phyloP scores from a whole-genome alignment of 2,113 vertebrate genomes.

The Synchiropus splendidus region DNA sequence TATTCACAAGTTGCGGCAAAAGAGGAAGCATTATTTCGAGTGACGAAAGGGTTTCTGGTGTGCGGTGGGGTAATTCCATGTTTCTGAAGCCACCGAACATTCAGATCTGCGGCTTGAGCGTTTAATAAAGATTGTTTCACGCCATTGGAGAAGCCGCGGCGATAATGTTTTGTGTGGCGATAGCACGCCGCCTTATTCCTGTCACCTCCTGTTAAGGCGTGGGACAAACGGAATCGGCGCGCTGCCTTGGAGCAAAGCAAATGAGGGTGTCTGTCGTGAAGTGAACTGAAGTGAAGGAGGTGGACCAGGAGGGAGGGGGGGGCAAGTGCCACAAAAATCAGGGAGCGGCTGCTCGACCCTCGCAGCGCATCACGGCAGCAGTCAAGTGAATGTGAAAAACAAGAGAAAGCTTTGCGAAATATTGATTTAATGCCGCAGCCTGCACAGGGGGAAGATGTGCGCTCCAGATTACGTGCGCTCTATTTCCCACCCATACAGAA shows the following conservation, averaged over 20 bases:
- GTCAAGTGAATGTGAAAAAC: constrained; percentile 83
- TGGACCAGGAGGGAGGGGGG: constrained; percentile 34
- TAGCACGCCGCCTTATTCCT: constrained; percentile 42
- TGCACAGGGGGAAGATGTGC: constrained; percentile 75
- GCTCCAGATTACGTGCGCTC: constrained; percentile 83
- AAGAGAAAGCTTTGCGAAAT: constrained; percentile 82
- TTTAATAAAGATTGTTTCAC: constrained; percentile 51
- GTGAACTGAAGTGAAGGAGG: constrained; percentile 33
- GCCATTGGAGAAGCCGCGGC: constrained; percentile 38
- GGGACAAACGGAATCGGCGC: constrained; percentile 45
- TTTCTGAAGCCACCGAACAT: too few species aligned
- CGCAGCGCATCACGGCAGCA: constrained; percentile 76
- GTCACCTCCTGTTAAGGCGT: constrained; percentile 40
- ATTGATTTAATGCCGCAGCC: constrained; percentile 91
- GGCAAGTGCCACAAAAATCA: constrained; percentile 65
- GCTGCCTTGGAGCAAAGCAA: constrained; percentile 52
- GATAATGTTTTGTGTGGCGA: constrained; percentile 51
- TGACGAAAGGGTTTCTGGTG: too few species aligned
- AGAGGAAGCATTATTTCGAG: too few species aligned
- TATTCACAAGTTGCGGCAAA: constrained; percentile 14
- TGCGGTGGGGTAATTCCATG: too few species aligned
- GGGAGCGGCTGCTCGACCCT: constrained; percentile 65
- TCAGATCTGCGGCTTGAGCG: constrained; percentile 32
- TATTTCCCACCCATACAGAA: constrained; percentile 75
- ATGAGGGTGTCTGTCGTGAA: constrained; percentile 52